phyloP scores from a whole-genome alignment of 1,140 invertebrate species.

The Pogonognathellus flavescens region DNA sequence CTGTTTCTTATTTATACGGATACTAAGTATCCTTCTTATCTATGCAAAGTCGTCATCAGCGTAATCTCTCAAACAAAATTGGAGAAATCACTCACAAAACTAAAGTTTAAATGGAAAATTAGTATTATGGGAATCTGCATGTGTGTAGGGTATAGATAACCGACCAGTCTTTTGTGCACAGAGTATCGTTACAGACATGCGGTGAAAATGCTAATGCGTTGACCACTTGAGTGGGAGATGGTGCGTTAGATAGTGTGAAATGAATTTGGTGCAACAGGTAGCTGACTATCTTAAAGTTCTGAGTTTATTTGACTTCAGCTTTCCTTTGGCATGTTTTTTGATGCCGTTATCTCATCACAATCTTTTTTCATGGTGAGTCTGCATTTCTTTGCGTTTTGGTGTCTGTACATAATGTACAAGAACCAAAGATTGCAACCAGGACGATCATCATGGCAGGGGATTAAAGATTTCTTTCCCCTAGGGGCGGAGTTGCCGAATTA shows the following conservation, averaged over 20 bases:
- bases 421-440: not conserved
- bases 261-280: conserved; percentile 3
- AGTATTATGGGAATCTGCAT: not conserved
- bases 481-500: conserved; percentile 34
- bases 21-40: too few species aligned
- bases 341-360: conserved; percentile 22
- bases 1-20: too few species aligned
- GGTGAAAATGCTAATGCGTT: not conserved
- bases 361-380: not conserved
- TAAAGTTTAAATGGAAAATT: too few species aligned
- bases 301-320: conserved; percentile 34
- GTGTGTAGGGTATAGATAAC: not conserved
- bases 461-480: not conserved
- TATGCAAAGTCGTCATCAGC: too few species aligned
- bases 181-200: not conserved
- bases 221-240: not conserved
- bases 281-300: conserved; percentile 7
- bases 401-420: not conserved
- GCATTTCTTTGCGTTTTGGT: not conserved
- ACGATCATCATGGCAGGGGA: not conserved
- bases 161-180: too few species aligned
- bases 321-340: not conserved
- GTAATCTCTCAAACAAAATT: too few species aligned
- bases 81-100: too few species aligned
- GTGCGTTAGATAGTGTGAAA: not conserved